Evolutionary conservation across 2,888 invertebrate genomes (phyloP).

Genomic region (Xestia rhomboidea): DNA sequence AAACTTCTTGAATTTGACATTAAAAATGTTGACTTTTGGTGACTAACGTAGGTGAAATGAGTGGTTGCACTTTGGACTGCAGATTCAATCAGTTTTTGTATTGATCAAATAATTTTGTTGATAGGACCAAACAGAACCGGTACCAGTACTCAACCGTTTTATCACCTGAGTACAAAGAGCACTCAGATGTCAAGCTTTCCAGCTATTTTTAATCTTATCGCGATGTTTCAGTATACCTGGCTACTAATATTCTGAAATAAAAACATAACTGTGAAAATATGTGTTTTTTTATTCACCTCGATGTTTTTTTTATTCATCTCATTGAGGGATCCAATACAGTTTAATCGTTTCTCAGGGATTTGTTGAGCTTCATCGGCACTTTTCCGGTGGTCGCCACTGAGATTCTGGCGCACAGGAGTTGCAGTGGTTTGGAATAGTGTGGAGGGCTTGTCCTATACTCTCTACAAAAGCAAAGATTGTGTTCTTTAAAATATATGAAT

Average conservation of each 20-base stretch:
- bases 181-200: background rate
- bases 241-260: too few relatives aligned
- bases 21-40: background rate
- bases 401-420: background rate
- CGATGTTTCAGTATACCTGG: background rate
- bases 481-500: too few relatives aligned
- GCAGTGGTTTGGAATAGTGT: background rate
- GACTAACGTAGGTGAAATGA: background rate
- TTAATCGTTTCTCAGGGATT: background rate
- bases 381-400: background rate
- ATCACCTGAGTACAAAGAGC: background rate
- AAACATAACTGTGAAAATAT: background rate
- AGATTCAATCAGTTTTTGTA: conserved; percentile 1
- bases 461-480: too few relatives aligned
- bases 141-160: background rate
- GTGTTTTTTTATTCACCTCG: background rate
- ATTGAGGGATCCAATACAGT: background rate
- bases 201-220: background rate
- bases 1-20: background rate
- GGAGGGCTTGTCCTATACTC: background rate
- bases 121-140: background rate
- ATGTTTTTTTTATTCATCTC: background rate
- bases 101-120: background rate
- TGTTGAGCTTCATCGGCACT: background rate
- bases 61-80: background rate